Percentiles rank a stretch among this genome's conserved stretches.
Evolutionary conservation across 2,888 invertebrate species (phyloP).

Genomic region (Epirrita christyi): DNA sequence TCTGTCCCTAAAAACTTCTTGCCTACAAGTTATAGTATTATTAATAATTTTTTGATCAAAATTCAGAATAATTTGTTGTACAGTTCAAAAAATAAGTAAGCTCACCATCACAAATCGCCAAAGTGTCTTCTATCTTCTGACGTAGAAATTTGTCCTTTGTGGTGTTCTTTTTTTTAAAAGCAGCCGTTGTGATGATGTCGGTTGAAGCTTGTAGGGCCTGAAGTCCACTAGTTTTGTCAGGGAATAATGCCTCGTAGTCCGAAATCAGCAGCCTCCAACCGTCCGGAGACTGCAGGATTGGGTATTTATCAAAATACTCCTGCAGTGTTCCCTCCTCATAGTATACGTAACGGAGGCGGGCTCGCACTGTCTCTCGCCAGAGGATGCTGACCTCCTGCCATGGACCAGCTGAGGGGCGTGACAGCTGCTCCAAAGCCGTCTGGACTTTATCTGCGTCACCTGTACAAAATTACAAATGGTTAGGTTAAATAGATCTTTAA

Average conservation of each 20-base stretch:
- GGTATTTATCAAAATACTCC: conserved; percentile 5
- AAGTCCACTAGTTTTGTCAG: conserved; percentile 2
- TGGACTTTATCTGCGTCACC: background rate
- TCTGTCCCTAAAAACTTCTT: no score
- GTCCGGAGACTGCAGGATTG: conserved; percentile 1
- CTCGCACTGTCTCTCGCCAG: conserved; percentile 9
- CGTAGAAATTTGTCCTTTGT: background rate
- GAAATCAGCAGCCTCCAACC: conserved; percentile 6
- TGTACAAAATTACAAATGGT: background rate
- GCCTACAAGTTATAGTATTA: no score
- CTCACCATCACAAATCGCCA: background rate
- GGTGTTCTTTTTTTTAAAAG: background rate
- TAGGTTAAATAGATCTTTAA: background rate
- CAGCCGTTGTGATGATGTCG: background rate
- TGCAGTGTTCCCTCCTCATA: conserved; percentile 5
- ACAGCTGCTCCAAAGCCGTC: background rate
- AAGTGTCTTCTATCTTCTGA: background rate
- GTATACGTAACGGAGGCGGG: conserved; percentile 7
- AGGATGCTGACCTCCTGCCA: conserved; percentile 9
- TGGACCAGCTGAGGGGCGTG: conserved; percentile 6
- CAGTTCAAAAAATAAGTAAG: no score
- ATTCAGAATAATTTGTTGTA: no score
- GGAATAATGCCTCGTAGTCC: conserved; percentile 8
- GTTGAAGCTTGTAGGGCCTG: background rate
- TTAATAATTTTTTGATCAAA: no score